Evolutionary conservation across 2,797 vertebrate species (phyloP), one percentile per base, ranked within the genome.

Genomic region (Alcedo quadribrachys): DNA sequence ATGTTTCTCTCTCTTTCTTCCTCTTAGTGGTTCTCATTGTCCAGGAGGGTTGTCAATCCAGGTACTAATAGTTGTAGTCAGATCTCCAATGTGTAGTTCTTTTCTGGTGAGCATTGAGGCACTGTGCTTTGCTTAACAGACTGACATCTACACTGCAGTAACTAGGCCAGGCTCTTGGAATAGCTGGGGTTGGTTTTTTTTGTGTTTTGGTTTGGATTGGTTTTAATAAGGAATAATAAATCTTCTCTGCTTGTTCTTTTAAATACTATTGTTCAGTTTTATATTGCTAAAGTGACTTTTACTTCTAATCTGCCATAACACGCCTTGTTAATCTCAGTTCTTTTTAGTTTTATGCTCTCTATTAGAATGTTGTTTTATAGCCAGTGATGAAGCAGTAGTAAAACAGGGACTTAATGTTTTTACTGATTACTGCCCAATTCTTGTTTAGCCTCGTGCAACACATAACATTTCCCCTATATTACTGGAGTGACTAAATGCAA

Each of bases 251-350:
- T 89, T 14, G 12, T 88, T 82, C 58, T 90, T 92, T 87, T 68
- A 75, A 90, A 37, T 51, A 78, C 35, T 65, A 50, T 60, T 75
- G 67, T 87, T 94, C 40, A 62, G 10, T 75, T 90, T 73, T 87
- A 20, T 89, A 76, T 93, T 83, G 58, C 60, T 90, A 69, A 91
- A 94, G 53, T 90, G 73, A 83, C 51, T 94, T 95, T 80, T 82
- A 73, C 16, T 68, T 93, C 76, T 81, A 73, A 92, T 85, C 42
- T 89, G 58, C 69, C 57, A 35, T 93, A 85, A 83, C 22, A 81
- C 0, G 7, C 78, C 71, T 88, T 93, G 75, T 95, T 93, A 95
- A 87, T 87, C 79, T 94, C 48, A 8, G 55, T 73, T 85, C 69
- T 60, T 83, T 81, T 73, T 75, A 69, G 62, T 58, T 93, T 92